Evolutionary conservation across 2,888 invertebrate species (phyloP).

Genomic region (Diplolepis rosae): DNA sequence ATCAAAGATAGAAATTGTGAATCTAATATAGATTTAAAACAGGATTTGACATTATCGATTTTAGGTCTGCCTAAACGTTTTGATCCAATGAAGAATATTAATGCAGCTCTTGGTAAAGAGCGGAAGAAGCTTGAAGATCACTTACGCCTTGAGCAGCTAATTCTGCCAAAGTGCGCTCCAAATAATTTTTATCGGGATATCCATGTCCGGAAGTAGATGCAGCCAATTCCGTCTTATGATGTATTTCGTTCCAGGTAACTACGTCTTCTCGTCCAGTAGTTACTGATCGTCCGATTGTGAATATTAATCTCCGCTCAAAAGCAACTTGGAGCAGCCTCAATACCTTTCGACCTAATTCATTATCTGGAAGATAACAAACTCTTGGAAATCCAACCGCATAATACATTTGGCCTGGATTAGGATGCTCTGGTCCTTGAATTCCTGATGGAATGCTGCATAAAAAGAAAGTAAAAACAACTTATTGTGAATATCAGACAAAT

Average conservation of each 20-base stretch:
- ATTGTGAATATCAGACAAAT: neutral
- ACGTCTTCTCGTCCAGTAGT: conserved; percentile 94
- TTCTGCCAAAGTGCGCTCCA: conserved; percentile 80
- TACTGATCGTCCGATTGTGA: conserved; percentile 89
- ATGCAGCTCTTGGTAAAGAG: conserved; percentile 69
- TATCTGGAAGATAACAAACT: conserved; percentile 89
- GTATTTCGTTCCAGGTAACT: conserved; percentile 93
- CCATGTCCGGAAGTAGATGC: conserved; percentile 77
- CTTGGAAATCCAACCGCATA: conserved; percentile 92
- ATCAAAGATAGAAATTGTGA: too few species aligned
- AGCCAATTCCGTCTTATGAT: conserved; percentile 87
- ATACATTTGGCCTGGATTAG: conserved; percentile 88
- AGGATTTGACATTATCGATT: too few species aligned
- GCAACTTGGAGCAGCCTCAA: conserved; percentile 85
- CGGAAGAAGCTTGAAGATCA: conserved; percentile 65
- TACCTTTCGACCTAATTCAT: conserved; percentile 85
- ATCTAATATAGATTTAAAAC: too few species aligned
- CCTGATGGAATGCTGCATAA: conserved; percentile 85
- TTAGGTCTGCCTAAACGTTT: too few species aligned
- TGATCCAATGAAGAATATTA: conserved; percentile 44
- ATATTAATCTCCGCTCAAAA: conserved; percentile 88
- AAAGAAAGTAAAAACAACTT: too few species aligned
- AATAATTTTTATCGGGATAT: conserved; percentile 86
- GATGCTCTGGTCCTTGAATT: conserved; percentile 86
- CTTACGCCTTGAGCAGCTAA: conserved; percentile 77